Percentiles rank a stretch among this genome's conserved stretches.
These are phyloP conservation scores for Melipona quadrifasciata DNA, from an alignment of 1,140 invertebrate genomes.

Conservation along the genomic window DNA sequence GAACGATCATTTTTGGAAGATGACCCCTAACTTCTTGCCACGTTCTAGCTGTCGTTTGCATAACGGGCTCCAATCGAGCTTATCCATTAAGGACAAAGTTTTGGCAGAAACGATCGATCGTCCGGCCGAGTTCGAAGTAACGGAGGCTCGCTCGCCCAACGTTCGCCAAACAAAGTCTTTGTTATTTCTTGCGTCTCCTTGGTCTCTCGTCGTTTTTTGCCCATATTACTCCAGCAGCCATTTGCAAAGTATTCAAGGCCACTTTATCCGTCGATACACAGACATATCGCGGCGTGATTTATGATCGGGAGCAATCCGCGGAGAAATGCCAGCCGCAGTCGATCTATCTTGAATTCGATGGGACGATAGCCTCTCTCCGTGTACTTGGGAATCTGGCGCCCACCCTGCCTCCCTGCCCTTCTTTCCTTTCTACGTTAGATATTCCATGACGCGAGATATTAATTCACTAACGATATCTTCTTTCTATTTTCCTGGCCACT, in stretches of 20 bases:
- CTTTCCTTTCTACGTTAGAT: constrained; percentile 44
- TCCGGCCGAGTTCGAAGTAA: constrained; percentile 25
- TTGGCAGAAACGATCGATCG: constrained; percentile 55
- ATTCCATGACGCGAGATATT: constrained; percentile 52
- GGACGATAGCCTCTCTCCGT: constrained; percentile 34
- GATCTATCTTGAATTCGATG: constrained; percentile 50
- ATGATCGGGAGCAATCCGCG: constrained; percentile 36
- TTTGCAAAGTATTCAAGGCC: constrained; percentile 63
- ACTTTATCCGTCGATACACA: constrained; percentile 45
- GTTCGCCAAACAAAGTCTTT: neutral
- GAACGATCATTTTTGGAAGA: constrained; percentile 39
- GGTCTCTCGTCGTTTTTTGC: neutral
- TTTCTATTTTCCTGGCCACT: constrained; percentile 13
- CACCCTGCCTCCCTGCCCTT: constrained; percentile 14
- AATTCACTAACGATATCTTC: constrained; percentile 43
- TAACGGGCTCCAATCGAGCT: constrained; percentile 63
- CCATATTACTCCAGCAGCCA: constrained; percentile 24
- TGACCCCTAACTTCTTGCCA: constrained; percentile 35
- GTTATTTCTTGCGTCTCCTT: neutral
- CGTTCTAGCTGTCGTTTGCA: constrained; percentile 61
- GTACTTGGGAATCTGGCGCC: constrained; percentile 46
- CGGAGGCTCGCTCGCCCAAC: neutral
- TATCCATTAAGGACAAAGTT: constrained; percentile 65
- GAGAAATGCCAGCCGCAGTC: constrained; percentile 45
- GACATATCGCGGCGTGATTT: constrained; percentile 66